Evolutionary conservation across 2,113 vertebrate species (phyloP).

Genomic region (Lophotis ruficrista): DNA sequence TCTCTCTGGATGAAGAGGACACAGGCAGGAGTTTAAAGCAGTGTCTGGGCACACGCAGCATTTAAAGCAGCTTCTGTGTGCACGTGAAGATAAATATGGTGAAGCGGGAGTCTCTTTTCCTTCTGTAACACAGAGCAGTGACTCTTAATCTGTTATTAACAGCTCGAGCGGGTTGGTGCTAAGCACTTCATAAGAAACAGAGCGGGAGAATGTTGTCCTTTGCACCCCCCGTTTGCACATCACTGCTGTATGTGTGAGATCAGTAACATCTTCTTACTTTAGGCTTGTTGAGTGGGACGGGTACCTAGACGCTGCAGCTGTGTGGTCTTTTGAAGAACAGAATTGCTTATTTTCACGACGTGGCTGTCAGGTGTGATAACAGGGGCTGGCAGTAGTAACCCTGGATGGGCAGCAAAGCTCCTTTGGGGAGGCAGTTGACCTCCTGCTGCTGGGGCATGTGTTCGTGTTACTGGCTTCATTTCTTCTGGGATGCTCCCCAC

Average conservation of each 20-base stretch:
- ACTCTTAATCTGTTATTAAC: not conserved
- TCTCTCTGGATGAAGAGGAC: not conserved
- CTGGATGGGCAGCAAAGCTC: not conserved
- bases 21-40: not conserved
- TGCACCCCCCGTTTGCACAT: not conserved
- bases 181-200: not conserved
- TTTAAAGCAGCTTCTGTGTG: not conserved
- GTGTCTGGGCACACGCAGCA: not conserved
- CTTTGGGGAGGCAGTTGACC: not conserved
- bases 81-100: not conserved
- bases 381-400: not conserved
- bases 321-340: rapidly evolving
- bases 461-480: not conserved
- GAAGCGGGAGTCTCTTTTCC: not conserved
- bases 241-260: not conserved
- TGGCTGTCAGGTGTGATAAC: not conserved
- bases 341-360: rapidly evolving
- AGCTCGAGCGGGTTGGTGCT: not conserved
- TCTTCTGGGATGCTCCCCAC: not conserved
- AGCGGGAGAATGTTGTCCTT: not conserved
- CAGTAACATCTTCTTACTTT: not conserved
- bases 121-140: not conserved
- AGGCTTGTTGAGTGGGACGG: not conserved
- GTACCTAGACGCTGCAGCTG: too few species aligned
- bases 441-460: rapidly evolving